Evolutionary conservation across 2,797 vertebrate species (phyloP).

Genomic region (Carcharodon carcharias): DNA sequence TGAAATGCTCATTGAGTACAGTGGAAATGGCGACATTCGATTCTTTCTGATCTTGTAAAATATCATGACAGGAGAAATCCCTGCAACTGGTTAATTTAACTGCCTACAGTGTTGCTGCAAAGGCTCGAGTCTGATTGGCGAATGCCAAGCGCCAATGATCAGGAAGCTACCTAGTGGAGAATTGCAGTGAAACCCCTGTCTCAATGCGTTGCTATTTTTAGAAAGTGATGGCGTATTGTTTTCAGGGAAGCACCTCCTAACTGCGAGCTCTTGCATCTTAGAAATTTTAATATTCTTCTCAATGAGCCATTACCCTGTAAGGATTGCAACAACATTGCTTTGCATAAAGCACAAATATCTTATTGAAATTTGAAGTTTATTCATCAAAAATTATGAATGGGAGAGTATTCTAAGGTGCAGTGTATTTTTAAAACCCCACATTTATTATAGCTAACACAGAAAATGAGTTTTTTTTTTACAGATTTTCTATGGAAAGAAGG

Average conservation of each 20-base stretch:
- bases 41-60: not conserved
- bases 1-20: not conserved
- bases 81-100: constrained; percentile 12
- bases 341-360: not conserved
- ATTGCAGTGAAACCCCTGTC: constrained; percentile 33
- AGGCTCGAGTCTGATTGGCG: not conserved
- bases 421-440: not conserved
- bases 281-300: constrained; percentile 13
- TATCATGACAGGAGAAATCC: not conserved
- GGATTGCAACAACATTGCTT: not conserved
- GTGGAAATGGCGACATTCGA: not conserved
- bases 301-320: not conserved
- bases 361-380: constrained; percentile 3
- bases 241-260: constrained; percentile 25
- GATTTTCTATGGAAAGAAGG: not conserved
- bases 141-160: not conserved
- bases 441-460: not conserved
- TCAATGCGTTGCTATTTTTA: constrained; percentile 19
- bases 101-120: constrained; percentile 17
- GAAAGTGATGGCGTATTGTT: constrained; percentile 32
- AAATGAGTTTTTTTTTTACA: not conserved
- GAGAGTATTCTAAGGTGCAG: not conserved
- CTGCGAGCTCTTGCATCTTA: constrained; percentile 10
- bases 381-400: constrained; percentile 28
- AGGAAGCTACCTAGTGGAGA: not conserved